Evolutionary conservation across 92 coral and sea anemone genomes (phyloP).

Genomic region (Desmophyllum pertusum): DNA sequence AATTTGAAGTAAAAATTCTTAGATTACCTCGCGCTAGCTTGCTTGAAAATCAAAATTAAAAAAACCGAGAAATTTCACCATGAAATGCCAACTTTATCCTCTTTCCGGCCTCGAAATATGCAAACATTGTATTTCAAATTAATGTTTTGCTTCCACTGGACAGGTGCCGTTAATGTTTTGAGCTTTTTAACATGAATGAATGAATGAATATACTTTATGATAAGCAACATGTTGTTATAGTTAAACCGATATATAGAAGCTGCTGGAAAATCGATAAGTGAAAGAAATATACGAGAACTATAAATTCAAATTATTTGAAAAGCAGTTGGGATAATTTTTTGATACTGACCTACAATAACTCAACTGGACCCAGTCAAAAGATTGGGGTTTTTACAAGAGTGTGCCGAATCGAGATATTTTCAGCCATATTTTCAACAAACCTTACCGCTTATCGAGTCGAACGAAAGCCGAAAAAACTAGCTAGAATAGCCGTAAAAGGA

Average conservation of each 20-base stretch:
- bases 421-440: no score
- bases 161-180: conserved; percentile 18
- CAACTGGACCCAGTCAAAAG: no score
- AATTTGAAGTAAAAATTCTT: background rate
- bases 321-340: no score
- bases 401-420: no score
- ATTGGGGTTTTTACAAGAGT: no score
- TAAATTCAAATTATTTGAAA: background rate
- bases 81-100: background rate
- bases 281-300: background rate
- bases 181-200: background rate
- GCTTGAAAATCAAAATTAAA: background rate
- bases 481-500: no score
- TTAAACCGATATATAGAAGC: background rate
- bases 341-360: no score
- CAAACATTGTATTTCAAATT: background rate
- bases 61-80: background rate
- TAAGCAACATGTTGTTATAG: no score
- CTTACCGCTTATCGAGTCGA: no score
- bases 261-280: background rate
- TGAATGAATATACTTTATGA: no score
- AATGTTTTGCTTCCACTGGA: background rate
- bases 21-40: background rate
- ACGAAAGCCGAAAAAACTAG: no score
- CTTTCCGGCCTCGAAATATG: background rate